Conservation (phyloP, 1,140 invertebrate species). For the Holcopasites calliopsidis region DNA sequence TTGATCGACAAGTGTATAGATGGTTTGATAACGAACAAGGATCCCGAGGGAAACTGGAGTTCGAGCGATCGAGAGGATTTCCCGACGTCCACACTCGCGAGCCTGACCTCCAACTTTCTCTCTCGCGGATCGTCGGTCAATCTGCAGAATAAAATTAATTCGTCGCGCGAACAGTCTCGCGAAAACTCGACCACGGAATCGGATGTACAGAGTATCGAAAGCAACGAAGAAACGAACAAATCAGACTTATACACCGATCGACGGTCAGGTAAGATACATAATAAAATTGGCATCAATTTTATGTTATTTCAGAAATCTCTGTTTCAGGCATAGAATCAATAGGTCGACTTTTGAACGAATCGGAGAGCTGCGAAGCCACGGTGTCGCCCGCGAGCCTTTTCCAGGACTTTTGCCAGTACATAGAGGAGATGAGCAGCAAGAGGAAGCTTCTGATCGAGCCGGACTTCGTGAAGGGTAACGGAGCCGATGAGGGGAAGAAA, state of each 20-base stretch:
- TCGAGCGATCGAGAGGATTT: not conserved
- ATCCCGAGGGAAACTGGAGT: not conserved
- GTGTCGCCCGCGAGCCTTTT: not conserved
- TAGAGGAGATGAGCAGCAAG: conserved; percentile 6
- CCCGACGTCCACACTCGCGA: not conserved
- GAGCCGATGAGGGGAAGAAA: not conserved
- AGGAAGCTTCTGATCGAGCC: conserved; percentile 45
- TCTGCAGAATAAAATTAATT: not conserved
- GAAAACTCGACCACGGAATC: not conserved
- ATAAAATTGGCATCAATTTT: not conserved
- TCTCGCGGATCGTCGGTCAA: not conserved
- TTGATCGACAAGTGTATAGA: conserved; percentile 49
- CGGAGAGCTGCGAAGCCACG: not conserved
- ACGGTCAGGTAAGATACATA: not conserved
- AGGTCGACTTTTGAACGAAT: conserved; percentile 2
- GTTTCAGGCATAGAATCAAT: conserved; percentile 41
- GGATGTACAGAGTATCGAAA: not conserved
- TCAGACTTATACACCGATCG: not conserved
- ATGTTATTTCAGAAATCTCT: not conserved
- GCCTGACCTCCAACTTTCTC: not conserved
- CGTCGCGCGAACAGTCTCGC: not conserved
- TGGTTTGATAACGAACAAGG: conserved; percentile 31
- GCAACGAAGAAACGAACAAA: too few relatives aligned
- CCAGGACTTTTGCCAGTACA: conserved; percentile 46
- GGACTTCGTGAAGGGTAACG: conserved; percentile 23